Evolutionary conservation across 2,888 invertebrate species (phyloP).

Genomic region (Orchesella flavescens): DNA sequence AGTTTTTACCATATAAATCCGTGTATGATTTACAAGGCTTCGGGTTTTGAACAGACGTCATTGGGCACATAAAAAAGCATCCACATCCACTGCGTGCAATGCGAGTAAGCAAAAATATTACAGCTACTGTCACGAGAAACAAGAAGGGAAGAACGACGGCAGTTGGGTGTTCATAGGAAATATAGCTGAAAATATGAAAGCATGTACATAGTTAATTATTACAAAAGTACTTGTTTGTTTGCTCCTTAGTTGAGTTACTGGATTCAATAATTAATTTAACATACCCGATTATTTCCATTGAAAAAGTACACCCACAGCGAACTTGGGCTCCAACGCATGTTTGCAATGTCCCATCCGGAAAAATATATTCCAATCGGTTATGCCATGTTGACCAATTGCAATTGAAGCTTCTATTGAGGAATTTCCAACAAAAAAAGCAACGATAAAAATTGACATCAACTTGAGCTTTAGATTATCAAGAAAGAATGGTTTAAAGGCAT

Average conservation of each 20-base stretch:
- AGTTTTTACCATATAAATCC: neutral
- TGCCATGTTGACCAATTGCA: constrained; percentile 31
- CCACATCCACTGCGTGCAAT: neutral
- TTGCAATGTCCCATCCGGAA: constrained; percentile 33
- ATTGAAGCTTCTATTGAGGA: neutral
- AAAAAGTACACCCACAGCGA: constrained; percentile 28
- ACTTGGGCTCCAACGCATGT: constrained; percentile 41
- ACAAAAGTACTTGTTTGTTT: too few relatives aligned
- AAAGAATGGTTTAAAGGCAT: too few relatives aligned
- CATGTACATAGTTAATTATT: neutral
- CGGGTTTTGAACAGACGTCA: neutral
- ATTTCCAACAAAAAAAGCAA: too few relatives aligned
- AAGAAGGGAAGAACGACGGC: neutral
- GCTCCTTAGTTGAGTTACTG: too few relatives aligned
- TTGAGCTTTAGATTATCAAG: too few relatives aligned
- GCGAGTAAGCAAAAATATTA: neutral
- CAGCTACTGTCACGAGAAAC: neutral
- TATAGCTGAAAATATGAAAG: constrained; percentile 5
- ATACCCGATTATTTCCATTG: constrained; percentile 18
- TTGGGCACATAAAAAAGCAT: neutral
- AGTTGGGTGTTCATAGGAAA: constrained; percentile 34
- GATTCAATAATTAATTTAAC: neutral
- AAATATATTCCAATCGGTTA: neutral
- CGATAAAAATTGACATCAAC: too few relatives aligned
- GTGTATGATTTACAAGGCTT: neutral